Conservation (phyloP, 2,113 vertebrate species). For the Triplophysa tibetana region DNA sequence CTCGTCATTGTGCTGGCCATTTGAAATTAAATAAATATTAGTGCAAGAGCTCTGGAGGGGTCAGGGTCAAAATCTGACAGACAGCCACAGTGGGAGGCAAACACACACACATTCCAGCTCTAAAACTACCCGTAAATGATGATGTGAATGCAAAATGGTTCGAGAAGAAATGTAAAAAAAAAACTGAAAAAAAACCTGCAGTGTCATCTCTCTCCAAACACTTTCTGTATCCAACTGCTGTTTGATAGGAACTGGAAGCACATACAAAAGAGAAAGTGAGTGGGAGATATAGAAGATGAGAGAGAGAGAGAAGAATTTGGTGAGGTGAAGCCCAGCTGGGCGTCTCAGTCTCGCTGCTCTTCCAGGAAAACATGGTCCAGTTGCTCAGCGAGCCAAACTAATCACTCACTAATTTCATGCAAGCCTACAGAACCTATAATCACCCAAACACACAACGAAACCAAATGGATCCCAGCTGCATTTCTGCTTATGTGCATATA, state of each 20-base stretch:
- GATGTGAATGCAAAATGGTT: conserved; percentile 32
- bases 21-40: conserved; percentile 59
- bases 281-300: background rate
- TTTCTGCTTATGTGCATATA: conserved; percentile 52
- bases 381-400: conserved; percentile 62
- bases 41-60: conserved; percentile 31
- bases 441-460: conserved; percentile 61
- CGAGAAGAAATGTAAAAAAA: background rate
- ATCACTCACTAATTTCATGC: conserved; percentile 67
- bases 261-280: background rate
- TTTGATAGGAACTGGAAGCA: background rate
- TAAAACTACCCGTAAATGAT: conserved; percentile 5
- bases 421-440: conserved; percentile 62
- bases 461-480: conserved; percentile 73
- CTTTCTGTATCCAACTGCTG: conserved; percentile 20
- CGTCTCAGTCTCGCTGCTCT: background rate
- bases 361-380: conserved; percentile 23
- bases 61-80: conserved; percentile 54
- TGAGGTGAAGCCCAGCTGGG: conserved; percentile 35
- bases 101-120: conserved; percentile 48
- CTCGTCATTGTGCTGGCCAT: conserved; percentile 4
- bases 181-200: background rate
- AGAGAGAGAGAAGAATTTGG: background rate
- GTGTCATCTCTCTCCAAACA: background rate
- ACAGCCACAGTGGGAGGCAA: conserved; percentile 29